Percentiles rank a stretch among this genome's conserved stretches.
These are phyloP conservation scores for Cyclophora albipunctata DNA, from an alignment of 2,888 invertebrate species.

Conservation along the genomic window DNA sequence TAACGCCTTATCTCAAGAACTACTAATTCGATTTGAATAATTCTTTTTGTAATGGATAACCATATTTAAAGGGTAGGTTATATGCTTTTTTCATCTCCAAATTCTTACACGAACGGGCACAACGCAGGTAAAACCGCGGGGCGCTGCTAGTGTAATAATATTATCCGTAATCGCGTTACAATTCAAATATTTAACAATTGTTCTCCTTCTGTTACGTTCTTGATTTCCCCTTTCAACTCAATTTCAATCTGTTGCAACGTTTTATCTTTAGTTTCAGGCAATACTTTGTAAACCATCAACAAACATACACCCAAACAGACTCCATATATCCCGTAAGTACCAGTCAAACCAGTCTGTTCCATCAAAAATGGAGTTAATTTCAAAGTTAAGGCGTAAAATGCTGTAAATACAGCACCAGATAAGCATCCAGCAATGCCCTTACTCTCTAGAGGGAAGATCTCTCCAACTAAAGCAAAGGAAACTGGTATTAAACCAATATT, in stretches of 20 bases:
- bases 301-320: slow-evolving; percentile 22
- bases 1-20: no score
- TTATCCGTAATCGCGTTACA: no score
- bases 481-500: slow-evolving; percentile 31
- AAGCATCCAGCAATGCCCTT: slow-evolving; percentile 29
- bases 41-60: no score
- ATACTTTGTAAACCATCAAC: slow-evolving; percentile 22
- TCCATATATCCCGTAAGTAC: slow-evolving; percentile 31
- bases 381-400: slow-evolving; percentile 25
- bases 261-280: slow-evolving; percentile 41
- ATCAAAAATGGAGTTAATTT: slow-evolving; percentile 36
- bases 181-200: background rate
- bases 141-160: no score
- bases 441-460: slow-evolving; percentile 38
- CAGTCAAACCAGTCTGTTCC: slow-evolving; percentile 23
- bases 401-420: slow-evolving; percentile 29
- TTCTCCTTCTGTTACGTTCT: background rate
- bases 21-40: no score
- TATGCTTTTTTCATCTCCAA: no score
- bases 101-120: no score
- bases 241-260: slow-evolving; percentile 37
- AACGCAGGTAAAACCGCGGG: no score
- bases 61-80: no score
- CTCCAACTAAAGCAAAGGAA: slow-evolving; percentile 27
- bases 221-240: slow-evolving; percentile 21